Evolutionary conservation across 2,113 vertebrate genomes (phyloP).

Genomic region (Perca schrenkii): DNA sequence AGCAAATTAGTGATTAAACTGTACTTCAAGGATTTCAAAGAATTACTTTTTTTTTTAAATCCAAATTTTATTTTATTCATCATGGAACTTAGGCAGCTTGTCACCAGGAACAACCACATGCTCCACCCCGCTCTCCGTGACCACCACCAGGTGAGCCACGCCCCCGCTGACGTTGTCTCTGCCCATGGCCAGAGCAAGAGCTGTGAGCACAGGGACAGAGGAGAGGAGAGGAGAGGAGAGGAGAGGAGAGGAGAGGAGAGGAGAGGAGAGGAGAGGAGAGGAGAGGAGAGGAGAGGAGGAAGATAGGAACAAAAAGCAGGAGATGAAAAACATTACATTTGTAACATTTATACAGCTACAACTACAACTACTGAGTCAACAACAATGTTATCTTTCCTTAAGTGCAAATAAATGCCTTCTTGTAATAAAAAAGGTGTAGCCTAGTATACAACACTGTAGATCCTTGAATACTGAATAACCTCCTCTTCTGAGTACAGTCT

Average conservation of each 20-base stretch:
- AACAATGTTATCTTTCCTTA: background rate
- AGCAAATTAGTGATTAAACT: background rate
- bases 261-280: background rate
- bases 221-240: background rate
- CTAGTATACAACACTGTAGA: background rate
- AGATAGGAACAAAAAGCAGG: background rate
- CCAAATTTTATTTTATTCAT: constrained; percentile 26
- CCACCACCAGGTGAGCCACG: constrained; percentile 80
- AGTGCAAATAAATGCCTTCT: background rate
- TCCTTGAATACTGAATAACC: background rate
- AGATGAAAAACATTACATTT: background rate
- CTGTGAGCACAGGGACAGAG: constrained; percentile 47
- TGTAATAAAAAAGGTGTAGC: background rate
- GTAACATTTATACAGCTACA: background rate
- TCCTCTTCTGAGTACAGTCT: background rate
- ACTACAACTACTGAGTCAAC: background rate
- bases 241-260: too few species aligned
- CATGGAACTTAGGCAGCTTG: constrained; percentile 81
- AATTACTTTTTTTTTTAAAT: background rate
- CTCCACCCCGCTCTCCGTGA: constrained; percentile 78
- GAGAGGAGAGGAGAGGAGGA: background rate
- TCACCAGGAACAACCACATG: constrained; percentile 80
- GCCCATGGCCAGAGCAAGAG: constrained; percentile 83
- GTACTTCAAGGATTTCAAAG: background rate
- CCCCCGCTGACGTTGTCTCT: constrained; percentile 85